Evolutionary conservation across 2,797 vertebrate genomes (phyloP).

Genomic region (Anolis apletophallus): DNA sequence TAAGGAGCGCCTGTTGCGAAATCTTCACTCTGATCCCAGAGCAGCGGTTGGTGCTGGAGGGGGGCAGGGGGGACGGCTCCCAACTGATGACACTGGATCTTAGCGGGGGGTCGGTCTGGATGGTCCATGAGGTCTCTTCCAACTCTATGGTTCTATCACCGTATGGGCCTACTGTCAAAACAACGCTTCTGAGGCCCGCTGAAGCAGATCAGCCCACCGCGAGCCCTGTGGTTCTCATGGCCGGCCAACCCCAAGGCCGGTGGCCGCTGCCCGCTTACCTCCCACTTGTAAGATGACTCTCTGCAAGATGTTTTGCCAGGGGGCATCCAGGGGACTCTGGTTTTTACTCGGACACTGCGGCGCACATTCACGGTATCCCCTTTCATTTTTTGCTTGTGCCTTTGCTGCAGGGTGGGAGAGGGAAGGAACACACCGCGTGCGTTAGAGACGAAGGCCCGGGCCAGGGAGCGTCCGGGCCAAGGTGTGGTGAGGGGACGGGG

Average conservation of each 20-base stretch:
- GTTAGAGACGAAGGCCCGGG: not conserved
- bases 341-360: slow-evolving; percentile 84
- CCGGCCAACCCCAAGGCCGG: not conserved
- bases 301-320: slow-evolving; percentile 84
- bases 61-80: no score
- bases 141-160: no score
- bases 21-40: no score
- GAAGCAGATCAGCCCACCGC: not conserved
- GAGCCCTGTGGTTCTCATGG: not conserved
- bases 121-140: no score
- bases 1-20: no score
- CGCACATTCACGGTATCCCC: slow-evolving; percentile 75
- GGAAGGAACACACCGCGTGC: not conserved
- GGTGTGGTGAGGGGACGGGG: slow-evolving; percentile 22
- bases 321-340: slow-evolving; percentile 89
- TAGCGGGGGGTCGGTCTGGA: no score
- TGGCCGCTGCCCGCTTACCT: slow-evolving; percentile 77
- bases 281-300: slow-evolving; percentile 85
- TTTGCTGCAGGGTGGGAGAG: slow-evolving; percentile 67
- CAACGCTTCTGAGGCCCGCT: no score
- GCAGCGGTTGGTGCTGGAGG: no score
- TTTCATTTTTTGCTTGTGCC: slow-evolving; percentile 79
- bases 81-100: no score
- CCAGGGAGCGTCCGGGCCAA: not conserved
- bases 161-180: no score